phyloP scores from a whole-genome alignment of 2,797 vertebrate genomes.

The Propithecus perrieri region DNA sequence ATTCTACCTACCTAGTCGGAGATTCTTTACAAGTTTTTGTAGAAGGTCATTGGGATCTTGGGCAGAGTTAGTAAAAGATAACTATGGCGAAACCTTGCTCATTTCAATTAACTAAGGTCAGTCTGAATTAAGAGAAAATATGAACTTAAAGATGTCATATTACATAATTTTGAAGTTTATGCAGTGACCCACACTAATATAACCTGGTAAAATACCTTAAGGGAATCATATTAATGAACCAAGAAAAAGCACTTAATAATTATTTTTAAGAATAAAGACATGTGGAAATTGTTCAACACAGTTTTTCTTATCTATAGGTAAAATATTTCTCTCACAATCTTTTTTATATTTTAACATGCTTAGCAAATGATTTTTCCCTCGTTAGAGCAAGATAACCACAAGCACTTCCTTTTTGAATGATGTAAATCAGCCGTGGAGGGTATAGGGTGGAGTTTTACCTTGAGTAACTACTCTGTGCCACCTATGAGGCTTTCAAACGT shows the following conservation, averaged over 20 bases:
- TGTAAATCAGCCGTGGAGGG: background rate
- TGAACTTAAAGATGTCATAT: background rate
- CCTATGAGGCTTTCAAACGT: background rate
- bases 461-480: background rate
- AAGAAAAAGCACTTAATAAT: slow-evolving; percentile 32
- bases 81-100: background rate
- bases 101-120: background rate
- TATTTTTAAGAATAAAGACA: slow-evolving; percentile 4
- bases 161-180: background rate
- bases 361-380: background rate
- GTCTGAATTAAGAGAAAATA: background rate
- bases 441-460: background rate
- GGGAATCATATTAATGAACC: background rate
- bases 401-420: background rate
- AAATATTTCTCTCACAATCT: background rate
- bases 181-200: background rate
- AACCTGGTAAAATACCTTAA: background rate
- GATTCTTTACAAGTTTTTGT: background rate
- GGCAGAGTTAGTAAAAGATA: background rate
- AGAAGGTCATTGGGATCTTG: background rate
- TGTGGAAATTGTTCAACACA: background rate
- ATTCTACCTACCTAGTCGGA: background rate
- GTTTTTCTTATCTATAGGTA: background rate
- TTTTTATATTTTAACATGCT: background rate
- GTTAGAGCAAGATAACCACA: background rate